These are phyloP conservation scores for Scytalopus superciliaris DNA, from an alignment of 2,113 vertebrate species.

Conservation along the genomic window DNA sequence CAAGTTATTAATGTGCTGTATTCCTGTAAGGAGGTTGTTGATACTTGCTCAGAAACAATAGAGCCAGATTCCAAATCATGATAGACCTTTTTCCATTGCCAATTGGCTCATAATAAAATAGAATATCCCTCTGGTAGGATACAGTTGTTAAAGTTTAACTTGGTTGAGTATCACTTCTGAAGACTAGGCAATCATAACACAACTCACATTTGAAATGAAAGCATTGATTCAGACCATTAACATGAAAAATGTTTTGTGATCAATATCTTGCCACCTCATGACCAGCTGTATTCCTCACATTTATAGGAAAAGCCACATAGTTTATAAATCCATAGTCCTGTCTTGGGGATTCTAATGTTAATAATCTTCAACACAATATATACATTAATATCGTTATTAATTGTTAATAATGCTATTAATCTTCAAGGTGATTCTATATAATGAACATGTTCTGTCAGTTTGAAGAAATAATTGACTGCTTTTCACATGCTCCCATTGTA, in stretches of 20 bases:
- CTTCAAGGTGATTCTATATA: not conserved
- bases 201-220: not conserved
- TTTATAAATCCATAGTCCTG: not conserved
- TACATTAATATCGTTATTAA: not conserved
- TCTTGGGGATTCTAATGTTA: not conserved
- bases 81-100: not conserved
- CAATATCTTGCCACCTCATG: not conserved
- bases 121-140: not conserved
- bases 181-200: not conserved
- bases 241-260: not conserved
- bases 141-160: not conserved
- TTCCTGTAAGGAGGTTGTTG: not conserved
- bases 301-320: not conserved
- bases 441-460: not conserved
- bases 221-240: not conserved
- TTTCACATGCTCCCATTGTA: not conserved
- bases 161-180: not conserved
- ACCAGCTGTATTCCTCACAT: not conserved
- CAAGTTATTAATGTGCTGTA: not conserved
- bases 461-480: not conserved
- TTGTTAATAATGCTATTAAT: not conserved
- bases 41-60: not conserved
- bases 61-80: not conserved
- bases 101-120: not conserved
- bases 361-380: not conserved